Conservation (phyloP, 2,113 vertebrate genomes). For the Saimiri boliviensis region DNA sequence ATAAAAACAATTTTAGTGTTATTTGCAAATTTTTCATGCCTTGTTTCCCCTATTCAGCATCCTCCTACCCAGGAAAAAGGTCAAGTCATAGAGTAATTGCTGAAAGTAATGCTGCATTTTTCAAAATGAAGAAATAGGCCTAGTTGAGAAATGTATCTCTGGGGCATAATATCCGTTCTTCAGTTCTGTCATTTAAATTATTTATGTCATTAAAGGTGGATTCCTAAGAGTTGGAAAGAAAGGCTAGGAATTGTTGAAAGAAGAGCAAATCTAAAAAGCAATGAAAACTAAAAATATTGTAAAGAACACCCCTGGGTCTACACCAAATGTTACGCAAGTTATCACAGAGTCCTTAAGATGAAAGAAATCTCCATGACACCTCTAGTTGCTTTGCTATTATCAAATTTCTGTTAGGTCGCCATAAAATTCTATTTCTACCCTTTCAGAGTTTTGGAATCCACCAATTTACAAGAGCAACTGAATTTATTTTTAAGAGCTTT, state of each 20-base stretch:
- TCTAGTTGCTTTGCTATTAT: not conserved
- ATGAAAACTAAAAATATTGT: not conserved
- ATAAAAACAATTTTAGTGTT: not conserved
- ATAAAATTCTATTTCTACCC: not conserved
- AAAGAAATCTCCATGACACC: not conserved
- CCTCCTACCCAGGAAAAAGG: not conserved
- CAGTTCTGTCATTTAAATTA: conserved; percentile 16
- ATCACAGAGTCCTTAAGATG: not conserved
- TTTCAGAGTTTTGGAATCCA: not conserved
- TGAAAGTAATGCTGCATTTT: not conserved
- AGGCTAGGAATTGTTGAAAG: not conserved
- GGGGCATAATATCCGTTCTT: not conserved
- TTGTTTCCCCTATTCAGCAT: not conserved
- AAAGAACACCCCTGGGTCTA: not conserved
- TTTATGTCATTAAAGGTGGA: not conserved
- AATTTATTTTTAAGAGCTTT: not conserved
- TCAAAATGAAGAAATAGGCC: not conserved
- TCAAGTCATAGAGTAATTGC: not conserved
- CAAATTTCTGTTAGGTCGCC: not conserved
- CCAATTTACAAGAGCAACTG: not conserved
- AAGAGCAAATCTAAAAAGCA: not conserved
- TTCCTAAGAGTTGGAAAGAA: not conserved
- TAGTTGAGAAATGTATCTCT: not conserved
- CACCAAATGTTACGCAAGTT: not conserved
- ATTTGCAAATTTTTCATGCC: not conserved